phyloP scores from a whole-genome alignment of 2,113 vertebrate genomes.

The Zapus hudsonius region DNA sequence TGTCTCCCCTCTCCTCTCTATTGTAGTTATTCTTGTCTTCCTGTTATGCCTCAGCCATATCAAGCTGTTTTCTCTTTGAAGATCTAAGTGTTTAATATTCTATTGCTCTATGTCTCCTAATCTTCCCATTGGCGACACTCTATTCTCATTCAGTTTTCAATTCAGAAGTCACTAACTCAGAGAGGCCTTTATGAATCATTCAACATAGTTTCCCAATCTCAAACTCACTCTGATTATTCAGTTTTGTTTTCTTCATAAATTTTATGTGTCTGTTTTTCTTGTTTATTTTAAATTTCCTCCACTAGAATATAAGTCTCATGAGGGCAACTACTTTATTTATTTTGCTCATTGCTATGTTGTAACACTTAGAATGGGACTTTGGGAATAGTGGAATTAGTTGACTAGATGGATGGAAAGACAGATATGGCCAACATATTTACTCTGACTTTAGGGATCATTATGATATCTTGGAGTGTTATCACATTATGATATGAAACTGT shows the following conservation, averaged over 20 bases:
- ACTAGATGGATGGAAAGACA: not conserved
- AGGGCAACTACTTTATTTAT: not conserved
- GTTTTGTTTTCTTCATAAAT: constrained; percentile 6
- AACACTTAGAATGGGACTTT: not conserved
- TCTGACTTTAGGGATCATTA: not conserved
- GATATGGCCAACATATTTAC: not conserved
- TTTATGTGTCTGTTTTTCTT: constrained; percentile 14
- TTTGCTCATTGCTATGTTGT: not conserved
- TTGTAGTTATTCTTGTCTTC: not conserved
- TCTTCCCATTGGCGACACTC: not conserved
- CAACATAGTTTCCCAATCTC: not conserved
- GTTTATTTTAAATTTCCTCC: not conserved
- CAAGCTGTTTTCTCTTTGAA: not conserved
- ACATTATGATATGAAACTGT: not conserved
- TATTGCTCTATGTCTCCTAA: not conserved
- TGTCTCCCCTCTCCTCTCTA: not conserved
- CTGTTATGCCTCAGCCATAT: not conserved
- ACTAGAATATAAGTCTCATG: not conserved
- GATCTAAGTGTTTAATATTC: not conserved
- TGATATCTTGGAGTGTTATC: not conserved
- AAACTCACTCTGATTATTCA: not conserved
- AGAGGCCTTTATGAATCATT: not conserved
- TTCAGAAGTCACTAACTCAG: not conserved
- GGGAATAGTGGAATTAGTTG: not conserved
- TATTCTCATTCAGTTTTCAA: not conserved